phyloP scores from a whole-genome alignment of 2,113 vertebrate genomes.

The Anguilla japonica region DNA sequence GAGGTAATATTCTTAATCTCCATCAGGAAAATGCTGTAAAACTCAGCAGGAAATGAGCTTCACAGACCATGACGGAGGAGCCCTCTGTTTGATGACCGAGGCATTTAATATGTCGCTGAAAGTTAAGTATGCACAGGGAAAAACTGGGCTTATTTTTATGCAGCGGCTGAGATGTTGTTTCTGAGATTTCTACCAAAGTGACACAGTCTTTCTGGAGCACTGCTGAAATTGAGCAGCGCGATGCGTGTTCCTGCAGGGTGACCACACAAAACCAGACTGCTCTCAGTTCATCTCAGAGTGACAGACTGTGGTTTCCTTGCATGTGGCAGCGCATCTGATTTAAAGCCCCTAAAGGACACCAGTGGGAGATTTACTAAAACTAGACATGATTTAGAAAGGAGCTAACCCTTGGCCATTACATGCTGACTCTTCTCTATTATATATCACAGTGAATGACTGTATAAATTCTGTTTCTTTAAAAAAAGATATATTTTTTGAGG shows the following conservation, averaged over 20 bases:
- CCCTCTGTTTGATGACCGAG: neutral
- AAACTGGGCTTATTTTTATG: neutral
- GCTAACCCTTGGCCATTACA: neutral
- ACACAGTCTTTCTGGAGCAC: neutral
- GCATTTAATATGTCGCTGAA: constrained; percentile 19
- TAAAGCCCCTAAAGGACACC: neutral
- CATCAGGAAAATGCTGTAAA: constrained; percentile 26
- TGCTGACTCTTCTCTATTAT: neutral
- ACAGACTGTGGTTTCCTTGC: neutral
- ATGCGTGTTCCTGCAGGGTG: neutral
- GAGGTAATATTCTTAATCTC: constrained; percentile 22
- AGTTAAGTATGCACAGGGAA: neutral
- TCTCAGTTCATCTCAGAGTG: neutral
- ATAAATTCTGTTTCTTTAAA: neutral
- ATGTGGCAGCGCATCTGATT: neutral
- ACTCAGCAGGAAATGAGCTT: constrained; percentile 24
- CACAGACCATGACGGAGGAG: constrained; percentile 32
- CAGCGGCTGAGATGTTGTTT: neutral
- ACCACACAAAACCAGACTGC: neutral
- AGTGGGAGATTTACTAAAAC: neutral
- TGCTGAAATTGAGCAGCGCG: neutral
- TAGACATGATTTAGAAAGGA: neutral
- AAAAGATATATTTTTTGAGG: neutral
- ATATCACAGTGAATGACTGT: neutral
- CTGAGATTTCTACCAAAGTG: neutral